Base-by-base conservation (phyloP, 92 coral and sea anemone species). In the Heteractis magnifica region DNA sequence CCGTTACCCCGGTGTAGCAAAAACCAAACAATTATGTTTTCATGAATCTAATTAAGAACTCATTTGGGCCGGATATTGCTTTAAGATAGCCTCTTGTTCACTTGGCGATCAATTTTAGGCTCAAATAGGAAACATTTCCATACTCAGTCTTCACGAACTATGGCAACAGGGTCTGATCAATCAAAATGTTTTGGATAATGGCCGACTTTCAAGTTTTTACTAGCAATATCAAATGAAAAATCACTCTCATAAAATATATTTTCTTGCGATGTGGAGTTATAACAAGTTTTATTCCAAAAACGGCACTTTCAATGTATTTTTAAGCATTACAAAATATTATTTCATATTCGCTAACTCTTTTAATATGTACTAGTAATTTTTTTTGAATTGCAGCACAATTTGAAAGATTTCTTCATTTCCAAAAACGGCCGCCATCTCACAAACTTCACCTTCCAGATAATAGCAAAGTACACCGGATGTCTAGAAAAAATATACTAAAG, bases 21-120 rank as follows among this genome's bases (percentile, higher is more conserved):
- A 64, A 62, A 77, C 84, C 51, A 59, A 58, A 76, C 87, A 84
- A 84, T 84, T 72, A 84, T 82, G 86, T 74, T 49, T 56, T 82
- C 65, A 78, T 84, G 76, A 75, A 75, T 76, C 51, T 50, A 62
- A 76, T 84, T 75, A 84, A 68, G 19, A 84, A 55, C 79, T 84
- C 81, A 75, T 84, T 62, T 51, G 18, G 79, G 60, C 82, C 87
- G 87, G 87, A 84, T 84, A 84, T 84, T 75, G 87, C 51, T 76
- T 65, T 56, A 41, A 44, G 72, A 55, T 73, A 76, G 72, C 65
- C 76, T 73, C 72, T 83, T 76, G 86, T 83, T 83, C 86, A 72
- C 80, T 72, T 83, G 73, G 59, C 80, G 86, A 71, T 75, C 68
- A 50, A 20, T 68, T 68, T 68, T 68, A 64, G 10, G 44, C 26